Evolutionary conservation across 2,113 vertebrate genomes (phyloP).

Genomic region (Lepus timidus): DNA sequence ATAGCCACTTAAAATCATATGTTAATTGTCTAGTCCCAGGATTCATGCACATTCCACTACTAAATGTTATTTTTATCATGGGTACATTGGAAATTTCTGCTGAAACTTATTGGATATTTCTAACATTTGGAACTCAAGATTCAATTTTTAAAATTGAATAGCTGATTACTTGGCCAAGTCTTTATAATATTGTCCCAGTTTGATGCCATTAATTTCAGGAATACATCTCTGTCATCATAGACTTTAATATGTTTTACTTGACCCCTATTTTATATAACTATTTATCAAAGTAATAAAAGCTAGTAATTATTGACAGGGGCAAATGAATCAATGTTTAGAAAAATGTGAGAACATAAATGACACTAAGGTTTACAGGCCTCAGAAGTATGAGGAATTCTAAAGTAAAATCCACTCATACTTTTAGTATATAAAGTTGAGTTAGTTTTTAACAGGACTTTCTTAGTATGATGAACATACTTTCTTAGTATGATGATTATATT

Average conservation of each 20-base stretch:
- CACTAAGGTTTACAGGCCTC: neutral
- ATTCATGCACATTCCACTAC: neutral
- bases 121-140: constrained; percentile 17
- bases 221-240: neutral
- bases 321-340: constrained; percentile 14
- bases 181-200: neutral
- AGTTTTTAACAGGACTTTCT: constrained; percentile 48
- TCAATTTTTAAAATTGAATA: constrained; percentile 22
- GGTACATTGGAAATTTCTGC: neutral
- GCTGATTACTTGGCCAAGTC: neutral
- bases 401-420: constrained; percentile 50
- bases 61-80: neutral
- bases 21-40: neutral
- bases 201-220: neutral
- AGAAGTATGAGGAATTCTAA: constrained; percentile 58
- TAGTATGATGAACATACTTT: constrained; percentile 1
- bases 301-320: neutral
- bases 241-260: neutral
- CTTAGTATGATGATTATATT: constrained; percentile 21
- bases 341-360: constrained; percentile 40
- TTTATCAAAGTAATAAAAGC: constrained; percentile 20
- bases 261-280: neutral
- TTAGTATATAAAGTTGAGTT: neutral
- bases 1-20: neutral
- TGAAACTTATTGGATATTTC: neutral